Conservation (phyloP, 2,113 vertebrate species). For the Eolophus roseicapilla region DNA sequence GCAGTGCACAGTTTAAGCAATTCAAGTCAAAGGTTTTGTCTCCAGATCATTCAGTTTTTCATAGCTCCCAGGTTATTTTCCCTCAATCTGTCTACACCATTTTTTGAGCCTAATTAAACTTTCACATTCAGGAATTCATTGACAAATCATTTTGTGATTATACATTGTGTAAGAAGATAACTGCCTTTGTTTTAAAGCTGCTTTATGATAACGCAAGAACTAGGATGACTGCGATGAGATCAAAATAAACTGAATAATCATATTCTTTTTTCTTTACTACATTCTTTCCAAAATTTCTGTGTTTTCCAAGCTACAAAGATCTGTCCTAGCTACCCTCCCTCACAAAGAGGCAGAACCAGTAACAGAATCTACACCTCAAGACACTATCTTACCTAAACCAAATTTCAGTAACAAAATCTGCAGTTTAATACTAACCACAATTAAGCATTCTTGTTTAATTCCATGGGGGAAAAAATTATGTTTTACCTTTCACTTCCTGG, state of each 20-base stretch:
- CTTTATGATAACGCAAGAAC: not conserved
- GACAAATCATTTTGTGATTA: not conserved
- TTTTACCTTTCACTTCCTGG: conserved; percentile 95
- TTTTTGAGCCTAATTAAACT: not conserved
- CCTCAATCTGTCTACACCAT: not conserved
- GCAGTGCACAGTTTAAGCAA: not conserved
- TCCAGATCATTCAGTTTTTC: not conserved
- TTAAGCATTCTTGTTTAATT: not conserved
- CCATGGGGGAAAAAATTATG: not conserved
- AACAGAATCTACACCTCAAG: not conserved
- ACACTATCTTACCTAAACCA: not conserved
- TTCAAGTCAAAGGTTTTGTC: not conserved
- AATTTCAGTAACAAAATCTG: not conserved
- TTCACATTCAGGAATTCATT: not conserved
- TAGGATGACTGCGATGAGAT: not conserved
- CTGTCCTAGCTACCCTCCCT: not conserved
- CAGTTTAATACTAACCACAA: not conserved
- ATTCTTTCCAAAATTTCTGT: not conserved
- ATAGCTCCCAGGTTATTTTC: not conserved
- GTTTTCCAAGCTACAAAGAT: not conserved
- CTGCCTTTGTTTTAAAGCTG: not conserved
- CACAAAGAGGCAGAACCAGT: not conserved
- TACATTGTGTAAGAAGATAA: not conserved
- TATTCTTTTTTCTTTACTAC: not conserved
- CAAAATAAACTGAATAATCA: not conserved